phyloP scores from a whole-genome alignment of 2,888 invertebrate genomes.

The Caenorhabditis drosophilae region DNA sequence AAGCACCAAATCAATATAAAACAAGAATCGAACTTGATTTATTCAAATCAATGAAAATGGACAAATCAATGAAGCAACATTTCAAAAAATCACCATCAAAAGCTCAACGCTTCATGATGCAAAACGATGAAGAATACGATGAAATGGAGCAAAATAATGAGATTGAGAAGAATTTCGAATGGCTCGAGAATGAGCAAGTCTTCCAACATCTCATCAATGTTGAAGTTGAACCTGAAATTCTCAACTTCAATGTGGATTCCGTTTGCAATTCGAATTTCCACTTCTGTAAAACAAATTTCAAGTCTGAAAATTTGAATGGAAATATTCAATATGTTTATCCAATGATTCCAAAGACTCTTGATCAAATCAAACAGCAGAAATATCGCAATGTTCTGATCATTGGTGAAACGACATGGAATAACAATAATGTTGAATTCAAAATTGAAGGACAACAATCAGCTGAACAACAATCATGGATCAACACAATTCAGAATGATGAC shows the following conservation, averaged over 20 bases:
- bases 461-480: conserved; percentile 48
- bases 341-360: conserved; percentile 28
- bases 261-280: conserved; percentile 39
- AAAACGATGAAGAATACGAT: conserved; percentile 35
- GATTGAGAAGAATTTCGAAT: conserved; percentile 33
- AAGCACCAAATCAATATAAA: conserved; percentile 22
- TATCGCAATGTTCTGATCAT: conserved; percentile 39
- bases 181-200: conserved; percentile 40
- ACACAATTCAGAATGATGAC: conserved; percentile 38
- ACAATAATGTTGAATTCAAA: conserved; percentile 38
- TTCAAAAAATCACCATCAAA: conserved; percentile 16
- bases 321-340: conserved; percentile 38
- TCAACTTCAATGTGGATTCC: conserved; percentile 30
- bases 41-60: conserved; percentile 34
- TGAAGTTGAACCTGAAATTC: conserved; percentile 32
- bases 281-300: conserved; percentile 40
- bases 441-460: conserved; percentile 41
- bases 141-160: conserved; percentile 29
- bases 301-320: conserved; percentile 32
- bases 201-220: conserved; percentile 38
- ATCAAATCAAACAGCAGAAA: conserved; percentile 40
- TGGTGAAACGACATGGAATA: conserved; percentile 28
- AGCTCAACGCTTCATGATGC: conserved; percentile 13
- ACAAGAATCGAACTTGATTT: conserved; percentile 31
- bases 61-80: conserved; percentile 28